Evolutionary conservation across 2,113 vertebrate species (phyloP).

Genomic region (Psammodynastes pulverulentus): DNA sequence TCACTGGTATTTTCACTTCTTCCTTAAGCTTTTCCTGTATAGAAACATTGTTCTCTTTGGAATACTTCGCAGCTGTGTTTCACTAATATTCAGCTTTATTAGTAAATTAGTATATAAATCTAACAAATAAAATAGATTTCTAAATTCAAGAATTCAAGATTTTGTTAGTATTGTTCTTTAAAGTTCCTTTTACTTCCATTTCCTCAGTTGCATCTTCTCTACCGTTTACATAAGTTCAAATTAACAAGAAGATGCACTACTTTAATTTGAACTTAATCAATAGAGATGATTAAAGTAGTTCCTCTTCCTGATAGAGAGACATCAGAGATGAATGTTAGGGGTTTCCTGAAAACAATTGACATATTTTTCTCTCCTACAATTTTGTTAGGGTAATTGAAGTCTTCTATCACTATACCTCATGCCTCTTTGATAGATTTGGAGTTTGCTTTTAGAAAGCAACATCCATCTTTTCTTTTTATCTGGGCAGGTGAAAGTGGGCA

Average conservation of each 20-base stretch:
- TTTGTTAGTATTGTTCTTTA: not conserved
- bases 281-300: not conserved
- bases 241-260: too few relatives aligned
- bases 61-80: not conserved
- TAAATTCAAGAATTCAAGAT: not conserved
- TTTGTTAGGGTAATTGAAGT: not conserved
- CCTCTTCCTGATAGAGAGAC: not conserved
- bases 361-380: not conserved
- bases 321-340: not conserved
- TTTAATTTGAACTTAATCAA: too few relatives aligned
- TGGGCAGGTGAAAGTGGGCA: not conserved
- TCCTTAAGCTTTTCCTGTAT: not conserved
- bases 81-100: not conserved
- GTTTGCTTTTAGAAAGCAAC: not conserved
- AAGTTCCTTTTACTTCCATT: not conserved
- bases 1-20: not conserved
- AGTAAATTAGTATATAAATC: not conserved
- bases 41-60: not conserved
- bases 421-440: not conserved
- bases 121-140: not conserved
- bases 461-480: not conserved
- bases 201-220: not conserved
- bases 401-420: not conserved
- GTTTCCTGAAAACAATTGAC: not conserved
- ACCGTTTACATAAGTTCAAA: not conserved